Conservation (phyloP, 2,113 vertebrate species). For the Aepyceros melampus region DNA sequence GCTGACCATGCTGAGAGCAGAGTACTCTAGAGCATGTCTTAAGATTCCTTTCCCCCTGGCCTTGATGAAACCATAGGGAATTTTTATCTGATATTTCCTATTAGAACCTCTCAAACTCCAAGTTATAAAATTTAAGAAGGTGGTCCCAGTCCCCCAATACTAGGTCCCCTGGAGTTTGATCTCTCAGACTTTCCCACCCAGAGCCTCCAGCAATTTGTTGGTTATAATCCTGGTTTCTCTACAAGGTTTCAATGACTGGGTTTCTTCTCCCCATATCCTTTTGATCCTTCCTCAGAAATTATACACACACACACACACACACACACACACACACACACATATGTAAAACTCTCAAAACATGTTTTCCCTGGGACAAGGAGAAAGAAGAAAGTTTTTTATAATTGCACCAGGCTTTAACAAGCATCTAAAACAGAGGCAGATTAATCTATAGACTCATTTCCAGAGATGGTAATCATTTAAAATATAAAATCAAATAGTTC, state of each 20-base stretch:
- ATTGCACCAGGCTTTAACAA: background rate
- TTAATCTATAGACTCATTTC: background rate
- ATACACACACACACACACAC: background rate
- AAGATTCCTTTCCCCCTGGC: background rate
- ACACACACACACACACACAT: too few relatives aligned
- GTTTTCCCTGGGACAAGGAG: background rate
- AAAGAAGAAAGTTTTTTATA: background rate
- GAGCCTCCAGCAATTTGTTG: background rate
- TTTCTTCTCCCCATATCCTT: background rate
- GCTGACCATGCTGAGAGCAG: background rate
- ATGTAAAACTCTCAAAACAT: background rate
- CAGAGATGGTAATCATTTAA: background rate
- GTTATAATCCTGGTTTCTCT: background rate
- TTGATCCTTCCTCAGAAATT: background rate
- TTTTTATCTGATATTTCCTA: background rate
- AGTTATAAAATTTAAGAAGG: background rate
- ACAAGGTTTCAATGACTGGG: background rate
- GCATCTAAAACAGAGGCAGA: background rate
- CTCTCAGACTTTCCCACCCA: background rate
- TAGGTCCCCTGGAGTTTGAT: background rate
- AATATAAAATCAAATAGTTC: background rate
- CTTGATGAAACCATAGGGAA: background rate
- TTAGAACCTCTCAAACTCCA: background rate
- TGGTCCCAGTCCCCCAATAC: background rate
- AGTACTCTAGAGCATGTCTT: background rate